Conservation (phyloP, 2,797 vertebrate species). For the Notoglanidium macrostoma region DNA sequence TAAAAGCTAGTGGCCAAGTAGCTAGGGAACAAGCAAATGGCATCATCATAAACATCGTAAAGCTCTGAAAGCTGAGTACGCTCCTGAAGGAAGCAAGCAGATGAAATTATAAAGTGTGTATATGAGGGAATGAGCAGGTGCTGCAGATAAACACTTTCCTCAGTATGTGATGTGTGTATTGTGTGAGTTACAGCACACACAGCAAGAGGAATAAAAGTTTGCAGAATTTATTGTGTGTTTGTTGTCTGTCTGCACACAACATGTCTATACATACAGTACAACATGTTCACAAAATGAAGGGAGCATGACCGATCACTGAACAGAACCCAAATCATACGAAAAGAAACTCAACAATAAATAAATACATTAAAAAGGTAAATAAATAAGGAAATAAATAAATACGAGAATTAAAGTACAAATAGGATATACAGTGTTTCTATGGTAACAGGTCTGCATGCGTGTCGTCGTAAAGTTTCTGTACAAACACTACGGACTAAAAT, state of each 20-base stretch:
- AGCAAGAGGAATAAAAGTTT: conserved; percentile 43
- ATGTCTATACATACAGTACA: conserved; percentile 72
- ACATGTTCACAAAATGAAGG: conserved; percentile 70
- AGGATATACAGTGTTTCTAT: conserved; percentile 67
- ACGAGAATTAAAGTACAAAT: conserved; percentile 68
- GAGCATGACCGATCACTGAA: conserved; percentile 74
- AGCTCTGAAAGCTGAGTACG: no score
- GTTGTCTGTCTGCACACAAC: conserved; percentile 72
- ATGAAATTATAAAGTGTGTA: neutral
- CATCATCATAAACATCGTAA: neutral
- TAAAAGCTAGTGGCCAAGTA: neutral
- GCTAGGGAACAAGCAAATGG: neutral
- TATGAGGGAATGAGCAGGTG: neutral
- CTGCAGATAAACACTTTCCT: neutral
- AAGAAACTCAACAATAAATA: conserved; percentile 55
- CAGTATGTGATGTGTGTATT: neutral
- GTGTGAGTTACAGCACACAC: neutral
- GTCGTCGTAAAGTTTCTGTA: conserved; percentile 68
- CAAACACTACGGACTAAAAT: conserved; percentile 71
- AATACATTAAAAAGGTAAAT: conserved; percentile 66
- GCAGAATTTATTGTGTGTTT: conserved; percentile 72
- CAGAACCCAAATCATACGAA: conserved; percentile 71
- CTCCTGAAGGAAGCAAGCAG: no score
- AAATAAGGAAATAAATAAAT: conserved; percentile 54
- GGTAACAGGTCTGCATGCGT: conserved; percentile 76